These are phyloP conservation scores for Trilocha varians DNA, from an alignment of 2,888 invertebrate species.

Conservation along the genomic window DNA sequence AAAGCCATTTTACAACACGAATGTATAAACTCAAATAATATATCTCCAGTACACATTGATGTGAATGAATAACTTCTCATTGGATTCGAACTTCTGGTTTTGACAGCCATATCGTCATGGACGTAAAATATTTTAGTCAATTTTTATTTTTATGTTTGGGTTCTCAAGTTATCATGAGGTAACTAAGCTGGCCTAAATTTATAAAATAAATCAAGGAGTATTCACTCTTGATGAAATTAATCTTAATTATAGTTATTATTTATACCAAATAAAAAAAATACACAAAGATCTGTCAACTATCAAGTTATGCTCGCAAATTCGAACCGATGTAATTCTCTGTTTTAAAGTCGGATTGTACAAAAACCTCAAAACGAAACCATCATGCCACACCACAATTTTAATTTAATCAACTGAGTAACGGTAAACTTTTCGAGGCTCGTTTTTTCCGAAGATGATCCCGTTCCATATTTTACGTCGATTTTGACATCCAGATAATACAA, in stretches of 20 bases:
- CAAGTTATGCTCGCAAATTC: no score
- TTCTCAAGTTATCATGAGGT: no score
- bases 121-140: not conserved
- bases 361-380: not conserved
- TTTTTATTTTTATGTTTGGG: no score
- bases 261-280: no score
- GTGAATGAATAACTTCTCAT: slow-evolving; percentile 25
- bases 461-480: not conserved
- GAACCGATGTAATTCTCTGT: no score
- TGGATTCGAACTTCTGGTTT: slow-evolving; percentile 24
- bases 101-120: slow-evolving; percentile 28
- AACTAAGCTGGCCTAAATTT: no score
- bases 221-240: no score
- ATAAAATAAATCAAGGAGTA: no score
- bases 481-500: slow-evolving; percentile 34
- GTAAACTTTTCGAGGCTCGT: not conserved
- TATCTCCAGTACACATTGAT: slow-evolving; percentile 20
- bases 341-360: not conserved
- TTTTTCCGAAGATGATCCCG: not conserved
- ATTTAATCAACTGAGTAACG: not conserved
- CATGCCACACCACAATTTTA: not conserved
- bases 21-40: not conserved
- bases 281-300: no score
- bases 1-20: not conserved
- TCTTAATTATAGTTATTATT: not conserved